Evolutionary conservation across 1,140 invertebrate species (phyloP).

Genomic region (Stenopsyche tienmushanensis): DNA sequence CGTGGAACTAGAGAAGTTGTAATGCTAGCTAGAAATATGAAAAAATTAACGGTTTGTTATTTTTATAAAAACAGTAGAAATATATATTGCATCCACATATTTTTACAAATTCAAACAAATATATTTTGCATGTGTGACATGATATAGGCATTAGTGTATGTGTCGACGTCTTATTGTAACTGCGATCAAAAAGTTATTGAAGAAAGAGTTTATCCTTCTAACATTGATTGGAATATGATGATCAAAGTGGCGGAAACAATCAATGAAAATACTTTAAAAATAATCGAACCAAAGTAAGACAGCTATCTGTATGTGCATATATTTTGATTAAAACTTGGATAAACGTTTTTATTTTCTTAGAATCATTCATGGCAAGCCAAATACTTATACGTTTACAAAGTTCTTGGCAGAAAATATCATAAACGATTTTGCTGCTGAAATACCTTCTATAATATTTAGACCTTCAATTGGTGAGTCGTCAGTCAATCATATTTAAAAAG

Average conservation of each 20-base stretch:
- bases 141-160: conserved; percentile 9
- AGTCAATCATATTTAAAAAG: no score
- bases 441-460: conserved; percentile 86
- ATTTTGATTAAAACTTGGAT: no score
- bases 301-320: no score
- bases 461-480: conserved; percentile 81
- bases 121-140: no score
- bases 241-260: conserved; percentile 10
- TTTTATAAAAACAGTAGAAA: no score
- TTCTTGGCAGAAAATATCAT: conserved; percentile 78
- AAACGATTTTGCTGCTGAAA: conserved; percentile 56
- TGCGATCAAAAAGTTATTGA: not conserved
- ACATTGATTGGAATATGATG: conserved; percentile 4
- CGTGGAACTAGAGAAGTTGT: conserved; percentile 57
- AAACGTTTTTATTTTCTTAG: conserved; percentile 1
- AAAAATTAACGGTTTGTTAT: conserved; percentile 51
- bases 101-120: no score
- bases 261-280: conserved; percentile 4
- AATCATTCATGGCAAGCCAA: conserved; percentile 69
- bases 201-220: conserved; percentile 10
- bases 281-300: not conserved
- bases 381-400: conserved; percentile 87
- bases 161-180: conserved; percentile 11
- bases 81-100: no score
- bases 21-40: conserved; percentile 57